Conservation (phyloP, 1,140 invertebrate genomes). For the Caenorhabditis elegans region WBcel235 BX284606.5:13265501-13266000, state of each 20-base stretch:
- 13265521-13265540: too few species aligned
- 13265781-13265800: neutral
- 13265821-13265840: neutral
- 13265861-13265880: slow-evolving; percentile 8
- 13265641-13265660: slow-evolving; percentile 22
- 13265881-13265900: slow-evolving; percentile 1
- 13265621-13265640: slow-evolving; percentile 30
- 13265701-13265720: slow-evolving; percentile 25
- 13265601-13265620: too few species aligned
- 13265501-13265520: too few species aligned
- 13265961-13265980: neutral
- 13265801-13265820: neutral
- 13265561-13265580: slow-evolving; percentile 9
- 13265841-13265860: neutral
- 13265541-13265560: too few species aligned
- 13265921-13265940: too few species aligned
- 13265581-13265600: slow-evolving; percentile 34
- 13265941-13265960: neutral
- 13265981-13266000: neutral
- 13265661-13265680: neutral
- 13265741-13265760: neutral
- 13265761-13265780: slow-evolving; percentile 26
- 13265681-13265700: slow-evolving; percentile 20
- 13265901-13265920: slow-evolving; percentile 33
- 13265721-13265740: slow-evolving; percentile 14